Evolutionary conservation across 2,888 invertebrate genomes (phyloP).

Genomic region (Chromoteleia sp.): DNA sequence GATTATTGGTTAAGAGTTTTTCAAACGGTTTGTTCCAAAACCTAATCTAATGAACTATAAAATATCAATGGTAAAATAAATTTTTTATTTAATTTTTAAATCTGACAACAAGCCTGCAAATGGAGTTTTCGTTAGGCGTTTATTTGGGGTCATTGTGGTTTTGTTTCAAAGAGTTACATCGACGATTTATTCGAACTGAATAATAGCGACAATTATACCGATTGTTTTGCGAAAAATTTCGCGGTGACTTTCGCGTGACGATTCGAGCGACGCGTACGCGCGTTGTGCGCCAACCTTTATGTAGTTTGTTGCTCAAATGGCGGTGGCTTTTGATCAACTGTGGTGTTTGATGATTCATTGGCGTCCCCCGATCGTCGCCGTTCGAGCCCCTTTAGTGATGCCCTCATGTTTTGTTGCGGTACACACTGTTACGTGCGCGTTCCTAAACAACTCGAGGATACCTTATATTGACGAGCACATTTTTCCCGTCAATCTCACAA

Average conservation of each 20-base stretch:
- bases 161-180: no score
- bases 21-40: no score
- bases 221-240: constrained; percentile 8
- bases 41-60: no score
- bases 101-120: no score
- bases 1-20: no score
- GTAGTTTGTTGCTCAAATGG: constrained; percentile 27
- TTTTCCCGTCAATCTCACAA: constrained; percentile 43
- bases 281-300: constrained; percentile 20
- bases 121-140: constrained; percentile 24
- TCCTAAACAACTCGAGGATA: constrained; percentile 19
- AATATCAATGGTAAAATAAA: no score
- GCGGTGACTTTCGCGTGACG: neutral
- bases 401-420: constrained; percentile 43
- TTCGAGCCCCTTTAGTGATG: constrained; percentile 26
- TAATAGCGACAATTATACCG: neutral
- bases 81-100: no score
- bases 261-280: neutral
- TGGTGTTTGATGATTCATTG: constrained; percentile 60
- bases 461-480: constrained; percentile 29
- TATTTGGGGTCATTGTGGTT: no score
- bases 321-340: constrained; percentile 62
- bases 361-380: constrained; percentile 48
- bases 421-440: constrained; percentile 33
- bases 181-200: no score